Percentiles rank a stretch among this genome's conserved stretches.
These are phyloP conservation scores for Schlechtendalia chinensis DNA, from an alignment of 1,140 invertebrate genomes.

Conservation along the genomic window DNA sequence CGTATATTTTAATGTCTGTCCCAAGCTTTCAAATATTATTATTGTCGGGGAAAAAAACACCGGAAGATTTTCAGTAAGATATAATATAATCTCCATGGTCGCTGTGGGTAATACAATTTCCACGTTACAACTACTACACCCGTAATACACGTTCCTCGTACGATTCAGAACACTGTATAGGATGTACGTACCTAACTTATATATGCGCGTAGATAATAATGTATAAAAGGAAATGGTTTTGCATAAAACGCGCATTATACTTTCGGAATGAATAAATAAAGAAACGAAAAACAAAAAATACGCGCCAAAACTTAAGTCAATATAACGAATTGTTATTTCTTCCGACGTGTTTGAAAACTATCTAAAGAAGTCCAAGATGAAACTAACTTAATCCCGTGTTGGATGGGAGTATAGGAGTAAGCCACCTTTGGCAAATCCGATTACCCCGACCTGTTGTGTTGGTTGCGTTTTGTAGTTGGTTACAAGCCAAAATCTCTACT, in stretches of 20 bases:
- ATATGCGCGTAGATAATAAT: no score
- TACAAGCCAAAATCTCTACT: slow-evolving; percentile 38
- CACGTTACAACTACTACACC: not conserved
- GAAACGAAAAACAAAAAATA: no score
- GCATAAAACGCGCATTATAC: not conserved
- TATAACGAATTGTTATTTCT: slow-evolving; percentile 12
- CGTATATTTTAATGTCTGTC: not conserved
- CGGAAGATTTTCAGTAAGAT: slow-evolving; percentile 6
- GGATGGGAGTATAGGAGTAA: slow-evolving; percentile 7
- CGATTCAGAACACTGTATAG: no score
- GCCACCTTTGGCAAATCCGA: slow-evolving; percentile 42
- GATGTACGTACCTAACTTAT: no score
- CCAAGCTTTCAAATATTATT: not conserved
- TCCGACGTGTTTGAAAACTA: not conserved
- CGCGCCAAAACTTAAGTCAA: not conserved
- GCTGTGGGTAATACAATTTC: not conserved
- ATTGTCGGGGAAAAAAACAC: not conserved
- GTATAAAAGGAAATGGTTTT: not conserved
- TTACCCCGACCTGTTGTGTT: slow-evolving; percentile 38
- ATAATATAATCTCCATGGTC: not conserved
- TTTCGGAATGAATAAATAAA: no score
- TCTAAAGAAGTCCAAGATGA: slow-evolving; percentile 22
- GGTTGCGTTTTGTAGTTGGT: slow-evolving; percentile 37
- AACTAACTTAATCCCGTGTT: slow-evolving; percentile 22
- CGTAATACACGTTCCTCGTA: no score